Percentiles rank a stretch among this genome's conserved stretches.
These are phyloP conservation scores for Eupeodes latifasciatus DNA, from an alignment of 2,888 invertebrate genomes.

Conservation along the genomic window DNA sequence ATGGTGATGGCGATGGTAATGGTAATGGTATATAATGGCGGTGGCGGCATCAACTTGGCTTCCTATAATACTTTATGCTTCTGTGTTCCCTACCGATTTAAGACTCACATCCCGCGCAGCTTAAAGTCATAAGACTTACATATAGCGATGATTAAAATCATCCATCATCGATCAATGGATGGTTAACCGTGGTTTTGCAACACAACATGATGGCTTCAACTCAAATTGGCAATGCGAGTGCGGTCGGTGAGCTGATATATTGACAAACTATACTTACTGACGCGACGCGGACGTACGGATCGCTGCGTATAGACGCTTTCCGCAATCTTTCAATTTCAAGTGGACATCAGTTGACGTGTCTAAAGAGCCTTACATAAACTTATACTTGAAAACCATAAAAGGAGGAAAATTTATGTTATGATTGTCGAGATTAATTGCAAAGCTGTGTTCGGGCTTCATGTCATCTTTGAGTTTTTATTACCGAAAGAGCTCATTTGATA, in stretches of 20 bases:
- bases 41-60: slow-evolving; percentile 45
- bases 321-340: neutral
- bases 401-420: slow-evolving; percentile 74
- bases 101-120: neutral
- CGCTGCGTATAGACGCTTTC: slow-evolving; percentile 44
- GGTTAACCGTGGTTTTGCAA: slow-evolving; percentile 1
- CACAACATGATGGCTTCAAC: neutral
- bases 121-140: slow-evolving; percentile 4
- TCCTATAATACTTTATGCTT: slow-evolving; percentile 62
- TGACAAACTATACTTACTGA: slow-evolving; percentile 46
- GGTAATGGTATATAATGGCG: neutral
- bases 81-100: slow-evolving; percentile 70
- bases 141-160: slow-evolving; percentile 39
- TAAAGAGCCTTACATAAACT: slow-evolving; percentile 24
- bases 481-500: slow-evolving; percentile 41
- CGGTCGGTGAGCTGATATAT: slow-evolving; percentile 13
- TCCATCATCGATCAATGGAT: slow-evolving; percentile 62
- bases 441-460: slow-evolving; percentile 76
- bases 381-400: slow-evolving; percentile 53
- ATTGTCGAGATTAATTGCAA: slow-evolving; percentile 76
- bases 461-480: slow-evolving; percentile 68
- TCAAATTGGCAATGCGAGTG: slow-evolving; percentile 41
- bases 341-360: slow-evolving; percentile 61
- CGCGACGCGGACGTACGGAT: neutral
- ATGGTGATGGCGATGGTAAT: neutral